A percentile compares a stretch with the other conserved stretches of the same genome.
phyloP scores from a whole-genome alignment of 2,113 vertebrate genomes.

The Butorides virescens region DNA sequence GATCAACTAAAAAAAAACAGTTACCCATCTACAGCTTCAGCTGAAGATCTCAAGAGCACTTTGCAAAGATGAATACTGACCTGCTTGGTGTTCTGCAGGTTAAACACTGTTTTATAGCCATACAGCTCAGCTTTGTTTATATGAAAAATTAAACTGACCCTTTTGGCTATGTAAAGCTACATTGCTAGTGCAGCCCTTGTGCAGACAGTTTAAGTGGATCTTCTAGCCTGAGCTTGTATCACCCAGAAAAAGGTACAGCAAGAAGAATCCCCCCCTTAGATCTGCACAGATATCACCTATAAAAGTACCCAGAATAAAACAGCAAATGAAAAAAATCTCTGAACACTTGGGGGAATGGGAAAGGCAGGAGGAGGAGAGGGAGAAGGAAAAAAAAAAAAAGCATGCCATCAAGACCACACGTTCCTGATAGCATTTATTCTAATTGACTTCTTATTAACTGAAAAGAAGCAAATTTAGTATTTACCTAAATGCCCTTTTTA shows the following conservation, averaged over 20 bases:
- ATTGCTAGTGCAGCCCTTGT: neutral
- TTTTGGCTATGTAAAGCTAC: neutral
- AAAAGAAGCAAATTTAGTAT: neutral
- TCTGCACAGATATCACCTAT: neutral
- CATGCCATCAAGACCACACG: neutral
- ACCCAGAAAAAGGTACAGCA: neutral
- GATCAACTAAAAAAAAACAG: neutral
- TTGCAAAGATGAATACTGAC: neutral
- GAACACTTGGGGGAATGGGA: neutral
- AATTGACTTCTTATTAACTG: neutral
- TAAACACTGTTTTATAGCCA: neutral
- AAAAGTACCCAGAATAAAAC: neutral
- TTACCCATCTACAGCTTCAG: neutral
- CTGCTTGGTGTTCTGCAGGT: neutral
- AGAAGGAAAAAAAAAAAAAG: neutral
- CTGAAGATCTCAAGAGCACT: slow-evolving; percentile 19
- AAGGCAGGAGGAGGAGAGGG: neutral
- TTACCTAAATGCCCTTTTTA: neutral
- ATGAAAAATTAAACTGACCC: slow-evolving; percentile 19
- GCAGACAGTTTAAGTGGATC: neutral
- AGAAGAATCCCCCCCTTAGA: neutral
- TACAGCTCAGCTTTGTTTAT: slow-evolving; percentile 2
- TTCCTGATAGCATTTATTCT: neutral
- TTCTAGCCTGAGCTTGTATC: neutral
- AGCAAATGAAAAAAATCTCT: neutral